Evolutionary conservation across 2,113 vertebrate species (phyloP).

Genomic region (Ictalurus furcatus): DNA sequence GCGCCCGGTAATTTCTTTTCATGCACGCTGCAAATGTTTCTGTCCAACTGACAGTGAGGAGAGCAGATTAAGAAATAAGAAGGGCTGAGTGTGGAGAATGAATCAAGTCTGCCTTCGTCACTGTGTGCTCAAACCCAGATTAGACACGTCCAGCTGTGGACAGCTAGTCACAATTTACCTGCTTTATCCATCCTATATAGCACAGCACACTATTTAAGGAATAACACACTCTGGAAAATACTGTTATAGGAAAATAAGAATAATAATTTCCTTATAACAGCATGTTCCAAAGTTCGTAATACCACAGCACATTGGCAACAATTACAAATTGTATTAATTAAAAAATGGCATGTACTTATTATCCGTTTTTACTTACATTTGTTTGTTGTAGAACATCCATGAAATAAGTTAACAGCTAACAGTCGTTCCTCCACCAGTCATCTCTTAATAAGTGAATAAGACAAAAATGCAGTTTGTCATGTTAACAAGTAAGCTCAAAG

Average conservation of each 20-base stretch:
- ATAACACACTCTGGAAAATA: background rate
- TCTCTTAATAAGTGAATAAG: background rate
- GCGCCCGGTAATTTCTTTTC: constrained; percentile 52
- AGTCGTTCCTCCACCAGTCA: background rate
- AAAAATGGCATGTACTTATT: background rate
- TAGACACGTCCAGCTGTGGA: constrained; percentile 31
- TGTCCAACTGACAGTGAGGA: constrained; percentile 51
- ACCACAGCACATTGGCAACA: background rate
- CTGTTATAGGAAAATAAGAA: background rate
- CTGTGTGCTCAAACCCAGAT: constrained; percentile 32
- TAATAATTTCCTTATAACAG: background rate
- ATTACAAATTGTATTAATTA: background rate
- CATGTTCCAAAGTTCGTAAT: background rate
- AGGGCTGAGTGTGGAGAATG: constrained; percentile 42
- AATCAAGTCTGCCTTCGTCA: constrained; percentile 15
- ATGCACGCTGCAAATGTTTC: constrained; percentile 53
- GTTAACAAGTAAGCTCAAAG: background rate
- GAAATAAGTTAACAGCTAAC: background rate
- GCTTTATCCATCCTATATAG: background rate
- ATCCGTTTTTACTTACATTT: background rate
- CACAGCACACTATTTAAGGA: background rate
- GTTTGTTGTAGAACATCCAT: background rate
- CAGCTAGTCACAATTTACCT: background rate
- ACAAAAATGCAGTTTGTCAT: background rate
- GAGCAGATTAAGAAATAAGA: constrained; percentile 53